Percentiles rank a stretch among this genome's conserved stretches.
These are phyloP conservation scores for Thaumetopoea pityocampa DNA, from an alignment of 1,140 invertebrate species.

Conservation along the genomic window DNA sequence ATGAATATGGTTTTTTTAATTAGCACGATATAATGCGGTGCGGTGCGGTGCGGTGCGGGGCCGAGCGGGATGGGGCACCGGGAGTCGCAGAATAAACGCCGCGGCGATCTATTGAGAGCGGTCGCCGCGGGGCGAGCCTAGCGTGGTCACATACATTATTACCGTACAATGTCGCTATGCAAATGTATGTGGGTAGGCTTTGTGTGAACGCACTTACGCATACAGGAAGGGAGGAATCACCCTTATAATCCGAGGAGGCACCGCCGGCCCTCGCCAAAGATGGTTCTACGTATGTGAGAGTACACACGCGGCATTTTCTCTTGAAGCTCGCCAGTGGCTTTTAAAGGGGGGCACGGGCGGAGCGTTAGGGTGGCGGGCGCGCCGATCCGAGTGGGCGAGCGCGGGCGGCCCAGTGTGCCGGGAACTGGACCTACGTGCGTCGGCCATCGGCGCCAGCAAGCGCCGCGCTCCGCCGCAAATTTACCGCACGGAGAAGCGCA, in stretches of 20 bases:
- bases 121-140: slow-evolving; percentile 44
- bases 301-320: slow-evolving; percentile 71
- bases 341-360: slow-evolving; percentile 64
- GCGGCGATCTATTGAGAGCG: slow-evolving; percentile 58
- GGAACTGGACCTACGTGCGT: slow-evolving; percentile 35
- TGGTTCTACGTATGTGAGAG: slow-evolving; percentile 66
- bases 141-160: slow-evolving; percentile 72
- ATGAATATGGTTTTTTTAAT: no score
- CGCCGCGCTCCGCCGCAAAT: slow-evolving; percentile 3
- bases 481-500: slow-evolving; percentile 11
- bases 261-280: slow-evolving; percentile 54
- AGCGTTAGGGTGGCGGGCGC: slow-evolving; percentile 22
- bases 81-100: slow-evolving; percentile 26
- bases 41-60: slow-evolving; percentile 16
- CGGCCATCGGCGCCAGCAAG: slow-evolving; percentile 20
- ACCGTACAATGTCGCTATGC: slow-evolving; percentile 71
- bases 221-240: slow-evolving; percentile 54
- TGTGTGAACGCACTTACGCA: slow-evolving; percentile 70
- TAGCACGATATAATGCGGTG: slow-evolving; percentile 1
- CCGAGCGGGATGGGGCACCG: slow-evolving; percentile 13
- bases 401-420: slow-evolving; percentile 38
- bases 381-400: slow-evolving; percentile 64
- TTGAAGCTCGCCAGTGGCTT: slow-evolving; percentile 73
- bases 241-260: slow-evolving; percentile 61
- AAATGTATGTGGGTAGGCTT: slow-evolving; percentile 72